Conservation (phyloP, 1,140 invertebrate genomes). For the Brachystomella parvula region DNA sequence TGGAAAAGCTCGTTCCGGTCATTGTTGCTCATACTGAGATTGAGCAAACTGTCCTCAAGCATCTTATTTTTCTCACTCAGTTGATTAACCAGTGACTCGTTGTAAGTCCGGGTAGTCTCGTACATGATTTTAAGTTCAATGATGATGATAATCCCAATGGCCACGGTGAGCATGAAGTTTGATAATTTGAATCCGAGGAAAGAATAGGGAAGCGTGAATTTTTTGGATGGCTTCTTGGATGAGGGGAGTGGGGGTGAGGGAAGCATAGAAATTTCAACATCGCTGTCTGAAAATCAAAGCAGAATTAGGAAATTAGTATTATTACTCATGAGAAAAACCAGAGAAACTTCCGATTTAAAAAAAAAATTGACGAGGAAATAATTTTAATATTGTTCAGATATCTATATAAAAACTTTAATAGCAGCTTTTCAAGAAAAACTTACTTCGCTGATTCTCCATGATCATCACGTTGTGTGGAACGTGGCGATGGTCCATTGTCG, state of each 20-base stretch:
- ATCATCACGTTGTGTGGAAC: background rate
- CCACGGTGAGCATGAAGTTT: background rate
- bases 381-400: background rate
- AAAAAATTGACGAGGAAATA: background rate
- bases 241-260: background rate
- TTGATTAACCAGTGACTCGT: conserved; percentile 1
- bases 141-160: background rate
- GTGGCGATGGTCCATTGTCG: background rate
- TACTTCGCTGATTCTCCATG: background rate
- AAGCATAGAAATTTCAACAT: background rate
- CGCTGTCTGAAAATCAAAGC: background rate
- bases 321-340: background rate
- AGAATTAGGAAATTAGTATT: background rate
- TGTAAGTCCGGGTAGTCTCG: conserved; percentile 2
- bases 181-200: background rate
- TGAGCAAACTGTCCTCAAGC: background rate
- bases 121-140: conserved; percentile 3
- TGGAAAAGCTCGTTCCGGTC: background rate
- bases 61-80: background rate
- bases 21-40: background rate
- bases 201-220: background rate
- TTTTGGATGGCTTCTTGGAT: background rate
- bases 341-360: background rate
- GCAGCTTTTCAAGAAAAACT: background rate
- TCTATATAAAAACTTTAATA: background rate